Evolutionary conservation across 1,140 invertebrate species (phyloP), one percentile per base, ranked within the genome.

Genomic region (Drosophila sproati): DNA sequence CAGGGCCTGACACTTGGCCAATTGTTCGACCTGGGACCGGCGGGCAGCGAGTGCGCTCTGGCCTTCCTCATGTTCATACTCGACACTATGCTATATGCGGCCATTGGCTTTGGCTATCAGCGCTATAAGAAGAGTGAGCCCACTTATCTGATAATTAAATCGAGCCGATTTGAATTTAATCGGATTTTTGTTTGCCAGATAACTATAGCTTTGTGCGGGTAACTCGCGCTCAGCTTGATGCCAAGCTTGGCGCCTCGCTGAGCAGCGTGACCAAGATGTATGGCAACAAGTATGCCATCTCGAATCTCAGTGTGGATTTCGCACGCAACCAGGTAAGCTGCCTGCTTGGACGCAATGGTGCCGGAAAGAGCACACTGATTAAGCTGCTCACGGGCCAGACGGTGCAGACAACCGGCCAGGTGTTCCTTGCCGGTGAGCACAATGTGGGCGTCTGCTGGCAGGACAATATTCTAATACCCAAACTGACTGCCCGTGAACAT

Each of bases 291-390:
- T 73, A 72, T 5, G 95, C 95, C 1, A 94, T 98, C 0, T 94
- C 96, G 47, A 94, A 96, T 67, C 94, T 98, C 2, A 96, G 93
- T 37, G 28, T 91, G 39, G 81, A 81, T n/a, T 91, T 93, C 47
- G 78, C 76, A 1, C 77, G 87, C 12, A 95, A 96, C 78, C 94
- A 96, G 81, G 95, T 96, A 63, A 96, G 95, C 4, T 95, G 95
- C 8, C 92, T 98, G n/a, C 93, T 98, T 6, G 97, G 97, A 3
- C 96, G 96, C 61, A 97, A 97, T 89, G 96, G 97, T 31, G 96
- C 97, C 62, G 97, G 97, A 3, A 97, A 97, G 93, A 97, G 96
- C 47, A 97, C 96, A 52, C 94, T 96, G 83, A 96, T 98, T 10
- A 95, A 95, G 90, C 94, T 95, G 89, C 82, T 95, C 34, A 95